phyloP scores from a whole-genome alignment of 2,113 vertebrate genomes.

The Rhea americana region DNA sequence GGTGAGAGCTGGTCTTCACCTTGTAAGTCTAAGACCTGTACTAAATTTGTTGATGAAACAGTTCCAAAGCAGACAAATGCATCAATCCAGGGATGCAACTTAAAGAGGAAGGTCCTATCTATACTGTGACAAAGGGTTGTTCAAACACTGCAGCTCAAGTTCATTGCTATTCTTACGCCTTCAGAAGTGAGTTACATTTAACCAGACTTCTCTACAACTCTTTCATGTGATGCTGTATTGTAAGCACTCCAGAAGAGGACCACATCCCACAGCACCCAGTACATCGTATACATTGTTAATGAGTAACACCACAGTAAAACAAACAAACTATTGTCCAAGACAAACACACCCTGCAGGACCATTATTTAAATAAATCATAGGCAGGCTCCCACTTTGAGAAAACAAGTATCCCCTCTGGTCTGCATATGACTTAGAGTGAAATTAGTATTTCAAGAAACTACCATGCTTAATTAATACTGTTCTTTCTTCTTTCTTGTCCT shows the following conservation, averaged over 20 bases:
- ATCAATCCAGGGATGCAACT: not conserved
- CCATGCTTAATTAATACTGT: not conserved
- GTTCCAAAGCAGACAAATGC: not conserved
- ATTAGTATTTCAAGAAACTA: not conserved
- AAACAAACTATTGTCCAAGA: not conserved
- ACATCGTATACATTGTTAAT: not conserved
- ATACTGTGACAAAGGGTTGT: not conserved
- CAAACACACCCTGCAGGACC: slow-evolving; percentile 18
- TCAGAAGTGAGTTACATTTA: not conserved
- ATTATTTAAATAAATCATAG: slow-evolving; percentile 6
- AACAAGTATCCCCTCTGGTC: not conserved
- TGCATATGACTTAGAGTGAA: not conserved
- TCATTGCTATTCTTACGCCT: not conserved
- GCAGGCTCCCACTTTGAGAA: not conserved
- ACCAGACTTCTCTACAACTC: not conserved
- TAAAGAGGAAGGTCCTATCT: not conserved
- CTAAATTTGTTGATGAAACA: not conserved
- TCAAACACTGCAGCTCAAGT: not conserved
- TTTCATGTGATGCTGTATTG: not conserved
- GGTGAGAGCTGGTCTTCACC: not conserved
- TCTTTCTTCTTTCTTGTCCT: not conserved
- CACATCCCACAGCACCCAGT: not conserved
- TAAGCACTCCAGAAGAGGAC: not conserved
- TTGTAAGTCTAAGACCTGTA: not conserved
- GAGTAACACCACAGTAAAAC: not conserved